These are phyloP conservation scores for Caenorhabditis macrosperma DNA, from an alignment of 2,888 invertebrate genomes.

Conservation along the genomic window DNA sequence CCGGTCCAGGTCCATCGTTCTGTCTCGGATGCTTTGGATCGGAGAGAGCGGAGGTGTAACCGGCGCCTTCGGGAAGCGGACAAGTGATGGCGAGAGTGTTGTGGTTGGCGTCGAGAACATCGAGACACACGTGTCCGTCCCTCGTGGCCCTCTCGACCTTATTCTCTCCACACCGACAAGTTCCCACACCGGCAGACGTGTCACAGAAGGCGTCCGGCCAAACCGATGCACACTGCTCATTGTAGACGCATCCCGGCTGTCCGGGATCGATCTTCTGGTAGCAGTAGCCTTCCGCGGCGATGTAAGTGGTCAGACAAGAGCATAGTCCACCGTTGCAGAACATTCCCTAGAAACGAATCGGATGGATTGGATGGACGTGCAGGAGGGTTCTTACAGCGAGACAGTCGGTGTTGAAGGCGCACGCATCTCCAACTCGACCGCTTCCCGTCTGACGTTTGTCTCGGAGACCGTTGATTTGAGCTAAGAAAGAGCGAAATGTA, in stretches of 20 bases:
- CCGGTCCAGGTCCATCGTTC: slow-evolving; percentile 70
- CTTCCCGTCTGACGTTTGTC: slow-evolving; percentile 70
- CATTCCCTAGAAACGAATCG: slow-evolving; percentile 64
- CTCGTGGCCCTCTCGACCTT: slow-evolving; percentile 73
- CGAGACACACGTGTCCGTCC: slow-evolving; percentile 74
- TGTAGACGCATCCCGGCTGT: slow-evolving; percentile 73
- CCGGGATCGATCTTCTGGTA: slow-evolving; percentile 76
- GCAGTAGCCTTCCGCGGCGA: slow-evolving; percentile 72
- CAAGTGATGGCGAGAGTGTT: slow-evolving; percentile 74
- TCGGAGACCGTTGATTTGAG: slow-evolving; percentile 37
- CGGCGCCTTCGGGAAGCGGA: slow-evolving; percentile 75
- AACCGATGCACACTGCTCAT: slow-evolving; percentile 73
- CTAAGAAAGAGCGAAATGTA: slow-evolving; percentile 1
- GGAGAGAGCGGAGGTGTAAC: slow-evolving; percentile 72
- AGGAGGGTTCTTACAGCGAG: slow-evolving; percentile 53
- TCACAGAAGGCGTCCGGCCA: slow-evolving; percentile 76
- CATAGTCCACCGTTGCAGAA: slow-evolving; percentile 75
- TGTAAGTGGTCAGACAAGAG: slow-evolving; percentile 72
- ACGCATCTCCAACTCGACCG: slow-evolving; percentile 73
- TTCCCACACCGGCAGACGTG: slow-evolving; percentile 72
- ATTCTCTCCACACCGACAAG: slow-evolving; percentile 73
- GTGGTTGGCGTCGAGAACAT: slow-evolving; percentile 71
- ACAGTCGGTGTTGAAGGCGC: slow-evolving; percentile 74
- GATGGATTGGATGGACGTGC: too few relatives aligned
- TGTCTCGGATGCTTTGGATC: slow-evolving; percentile 73